These are phyloP conservation scores for Lacerta viridis DNA, from an alignment of 2,797 vertebrate genomes.

Conservation along the genomic window DNA sequence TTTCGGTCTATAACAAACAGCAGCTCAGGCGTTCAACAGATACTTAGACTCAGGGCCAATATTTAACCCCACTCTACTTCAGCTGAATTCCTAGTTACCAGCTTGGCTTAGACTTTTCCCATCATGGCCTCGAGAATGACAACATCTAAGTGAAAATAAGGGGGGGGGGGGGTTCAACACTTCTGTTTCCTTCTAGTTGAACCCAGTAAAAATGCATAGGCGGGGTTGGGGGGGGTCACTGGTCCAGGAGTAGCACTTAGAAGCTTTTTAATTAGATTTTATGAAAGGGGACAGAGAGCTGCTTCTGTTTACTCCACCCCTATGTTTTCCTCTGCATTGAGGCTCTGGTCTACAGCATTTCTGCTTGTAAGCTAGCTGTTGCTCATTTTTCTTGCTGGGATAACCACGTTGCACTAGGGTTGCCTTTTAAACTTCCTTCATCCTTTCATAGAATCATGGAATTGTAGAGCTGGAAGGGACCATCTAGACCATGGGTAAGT, in stretches of 20 bases:
- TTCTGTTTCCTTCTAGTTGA: background rate
- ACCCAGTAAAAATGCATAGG: background rate
- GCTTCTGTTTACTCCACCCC: background rate
- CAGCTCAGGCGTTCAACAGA: background rate
- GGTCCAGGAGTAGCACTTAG: background rate
- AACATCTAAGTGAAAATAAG: background rate
- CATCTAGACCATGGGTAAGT: too few species aligned
- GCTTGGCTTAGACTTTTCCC: background rate
- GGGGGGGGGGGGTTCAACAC: background rate
- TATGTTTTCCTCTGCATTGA: background rate
- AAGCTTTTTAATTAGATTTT: background rate
- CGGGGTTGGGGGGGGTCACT: background rate
- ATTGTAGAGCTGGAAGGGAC: too few species aligned
- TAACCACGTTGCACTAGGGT: background rate
- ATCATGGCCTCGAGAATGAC: background rate
- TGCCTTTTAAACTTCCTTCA: background rate
- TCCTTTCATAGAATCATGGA: too few species aligned
- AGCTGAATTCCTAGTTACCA: accelerated
- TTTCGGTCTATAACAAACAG: background rate
- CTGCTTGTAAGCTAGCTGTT: background rate
- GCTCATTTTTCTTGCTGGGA: background rate
- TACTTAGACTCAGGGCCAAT: background rate
- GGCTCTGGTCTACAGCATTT: background rate
- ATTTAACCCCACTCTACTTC: background rate
- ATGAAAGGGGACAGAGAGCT: background rate